These are phyloP conservation scores for Diplodus puntazzo DNA, from an alignment of 2,797 vertebrate species.

Conservation along the genomic window DNA sequence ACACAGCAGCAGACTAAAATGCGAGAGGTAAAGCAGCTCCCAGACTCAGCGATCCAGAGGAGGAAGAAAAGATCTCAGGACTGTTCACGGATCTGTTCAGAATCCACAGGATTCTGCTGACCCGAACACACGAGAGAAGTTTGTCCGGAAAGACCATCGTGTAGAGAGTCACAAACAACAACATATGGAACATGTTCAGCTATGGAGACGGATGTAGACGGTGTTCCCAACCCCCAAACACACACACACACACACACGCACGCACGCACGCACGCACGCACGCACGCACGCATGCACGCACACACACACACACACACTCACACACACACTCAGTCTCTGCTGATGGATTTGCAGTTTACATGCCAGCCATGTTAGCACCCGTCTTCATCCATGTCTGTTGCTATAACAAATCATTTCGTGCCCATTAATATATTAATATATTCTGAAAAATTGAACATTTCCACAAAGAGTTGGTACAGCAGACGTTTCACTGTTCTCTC, in stretches of 20 bases:
- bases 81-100: conserved; percentile 34
- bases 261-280: neutral
- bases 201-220: conserved; percentile 19
- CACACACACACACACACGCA: conserved; percentile 3
- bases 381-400: neutral
- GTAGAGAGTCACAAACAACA: conserved; percentile 19
- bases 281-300: neutral
- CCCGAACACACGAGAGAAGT: neutral
- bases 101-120: neutral
- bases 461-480: neutral
- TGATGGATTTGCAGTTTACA: conserved; percentile 3
- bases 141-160: neutral
- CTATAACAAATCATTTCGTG: neutral
- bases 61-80: conserved; percentile 32
- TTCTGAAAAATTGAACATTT: neutral
- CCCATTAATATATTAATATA: too few relatives aligned
- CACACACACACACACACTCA: conserved; percentile 3
- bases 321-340: neutral
- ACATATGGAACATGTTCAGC: conserved; percentile 38
- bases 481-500: neutral
- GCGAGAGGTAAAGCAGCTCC: conserved; percentile 55
- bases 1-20: conserved; percentile 71
- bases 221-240: conserved; percentile 18
- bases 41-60: conserved; percentile 56
- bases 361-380: neutral